Conservation (phyloP, 2,797 vertebrate genomes). For the Amblyraja radiata region DNA sequence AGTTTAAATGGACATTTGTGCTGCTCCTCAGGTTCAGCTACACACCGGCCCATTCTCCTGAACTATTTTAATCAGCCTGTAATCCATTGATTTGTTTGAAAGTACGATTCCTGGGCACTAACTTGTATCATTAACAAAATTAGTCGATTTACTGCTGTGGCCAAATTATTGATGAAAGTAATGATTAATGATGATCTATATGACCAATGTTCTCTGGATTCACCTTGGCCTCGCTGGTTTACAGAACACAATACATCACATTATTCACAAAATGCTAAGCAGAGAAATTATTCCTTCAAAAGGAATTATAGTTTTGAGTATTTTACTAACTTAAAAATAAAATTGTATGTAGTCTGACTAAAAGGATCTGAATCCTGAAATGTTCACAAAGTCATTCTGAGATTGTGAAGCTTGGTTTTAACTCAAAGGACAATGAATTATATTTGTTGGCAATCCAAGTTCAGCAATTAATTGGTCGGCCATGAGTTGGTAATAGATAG, state of each 20-base stretch:
- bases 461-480: not conserved
- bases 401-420: not conserved
- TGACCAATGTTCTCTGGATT: not conserved
- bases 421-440: not conserved
- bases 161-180: not conserved
- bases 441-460: not conserved
- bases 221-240: not conserved
- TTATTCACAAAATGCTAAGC: not conserved
- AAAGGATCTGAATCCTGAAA: not conserved
- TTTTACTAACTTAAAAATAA: not conserved
- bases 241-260: not conserved
- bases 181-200: not conserved
- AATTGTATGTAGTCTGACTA: not conserved
- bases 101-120: not conserved
- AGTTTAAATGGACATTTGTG: not conserved
- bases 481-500: not conserved
- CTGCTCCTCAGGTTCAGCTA: not conserved
- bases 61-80: not conserved
- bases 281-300: not conserved
- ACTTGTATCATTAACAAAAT: not conserved
- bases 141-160: not conserved
- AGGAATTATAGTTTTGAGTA: not conserved
- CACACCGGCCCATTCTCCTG: not conserved
- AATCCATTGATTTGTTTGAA: not conserved
- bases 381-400: not conserved